These are phyloP conservation scores for Cremastinae sp. DNA, from an alignment of 2,888 invertebrate species.

Conservation along the genomic window DNA sequence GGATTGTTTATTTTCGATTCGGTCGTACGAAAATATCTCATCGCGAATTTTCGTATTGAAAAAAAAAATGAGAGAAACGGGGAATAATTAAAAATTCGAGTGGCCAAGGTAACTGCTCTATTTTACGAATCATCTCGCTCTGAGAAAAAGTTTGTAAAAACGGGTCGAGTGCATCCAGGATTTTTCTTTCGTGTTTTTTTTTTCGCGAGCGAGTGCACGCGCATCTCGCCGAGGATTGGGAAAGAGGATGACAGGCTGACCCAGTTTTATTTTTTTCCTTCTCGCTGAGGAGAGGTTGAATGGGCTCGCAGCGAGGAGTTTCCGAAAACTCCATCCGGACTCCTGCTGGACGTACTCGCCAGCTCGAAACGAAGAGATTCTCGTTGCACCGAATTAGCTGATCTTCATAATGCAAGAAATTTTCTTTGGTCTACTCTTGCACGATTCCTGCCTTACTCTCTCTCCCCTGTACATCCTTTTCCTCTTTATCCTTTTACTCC, in stretches of 20 bases:
- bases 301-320: neutral
- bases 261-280: constrained; percentile 33
- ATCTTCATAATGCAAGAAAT: constrained; percentile 28
- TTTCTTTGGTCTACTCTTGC: constrained; percentile 6
- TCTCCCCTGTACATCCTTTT: neutral
- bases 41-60: too few relatives aligned
- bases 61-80: too few relatives aligned
- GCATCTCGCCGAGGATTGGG: neutral
- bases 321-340: constrained; percentile 4
- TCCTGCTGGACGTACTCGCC: constrained; percentile 5
- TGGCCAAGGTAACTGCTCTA: neutral
- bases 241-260: constrained; percentile 9
- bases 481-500: neutral
- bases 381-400: constrained; percentile 23
- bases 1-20: too few relatives aligned
- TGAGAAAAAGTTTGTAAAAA: constrained; percentile 10
- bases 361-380: constrained; percentile 25
- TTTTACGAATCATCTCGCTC: neutral
- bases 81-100: neutral
- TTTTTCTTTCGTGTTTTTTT: constrained; percentile 12
- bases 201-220: neutral
- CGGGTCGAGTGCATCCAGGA: neutral
- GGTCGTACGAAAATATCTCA: too few relatives aligned
- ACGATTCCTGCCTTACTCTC: neutral
- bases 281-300: constrained; percentile 1